Conservation (phyloP, 2,888 invertebrate genomes). For the Galeopsomyia nigrocyanea region DNA sequence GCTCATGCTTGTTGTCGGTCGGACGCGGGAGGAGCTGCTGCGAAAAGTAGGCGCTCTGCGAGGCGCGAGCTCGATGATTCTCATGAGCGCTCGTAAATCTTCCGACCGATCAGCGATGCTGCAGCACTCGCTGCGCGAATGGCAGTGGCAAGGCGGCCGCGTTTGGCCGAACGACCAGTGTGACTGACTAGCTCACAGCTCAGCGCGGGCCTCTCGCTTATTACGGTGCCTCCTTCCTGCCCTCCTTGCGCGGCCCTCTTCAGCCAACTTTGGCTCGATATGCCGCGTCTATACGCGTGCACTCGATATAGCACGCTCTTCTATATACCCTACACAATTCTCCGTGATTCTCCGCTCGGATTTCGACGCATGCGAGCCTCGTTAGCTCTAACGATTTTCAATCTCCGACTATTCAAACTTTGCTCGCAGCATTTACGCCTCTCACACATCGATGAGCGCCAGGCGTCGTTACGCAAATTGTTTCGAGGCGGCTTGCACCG, state of each 20-base stretch:
- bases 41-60: no score
- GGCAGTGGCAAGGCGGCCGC: no score
- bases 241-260: slow-evolving; percentile 43
- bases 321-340: no score
- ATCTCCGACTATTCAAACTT: slow-evolving; percentile 36
- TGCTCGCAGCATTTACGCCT: background rate
- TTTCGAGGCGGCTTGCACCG: no score
- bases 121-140: slow-evolving; percentile 45
- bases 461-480: no score
- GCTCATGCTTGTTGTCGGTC: slow-evolving; percentile 55
- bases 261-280: slow-evolving; percentile 17
- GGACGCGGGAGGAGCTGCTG: background rate
- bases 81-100: slow-evolving; percentile 33
- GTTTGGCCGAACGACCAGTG: no score
- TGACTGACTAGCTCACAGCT: slow-evolving; percentile 26
- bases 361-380: slow-evolving; percentile 34
- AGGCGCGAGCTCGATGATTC: background rate
- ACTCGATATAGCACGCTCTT: no score
- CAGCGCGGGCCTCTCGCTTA: slow-evolving; percentile 36
- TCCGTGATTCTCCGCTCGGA: slow-evolving; percentile 27
- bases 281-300: no score
- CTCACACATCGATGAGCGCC: background rate
- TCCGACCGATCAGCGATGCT: slow-evolving; percentile 36
- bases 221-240: slow-evolving; percentile 44
- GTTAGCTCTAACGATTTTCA: slow-evolving; percentile 44